Conservation (phyloP, 2,797 vertebrate species). For the Cheirogaleus major region DNA sequence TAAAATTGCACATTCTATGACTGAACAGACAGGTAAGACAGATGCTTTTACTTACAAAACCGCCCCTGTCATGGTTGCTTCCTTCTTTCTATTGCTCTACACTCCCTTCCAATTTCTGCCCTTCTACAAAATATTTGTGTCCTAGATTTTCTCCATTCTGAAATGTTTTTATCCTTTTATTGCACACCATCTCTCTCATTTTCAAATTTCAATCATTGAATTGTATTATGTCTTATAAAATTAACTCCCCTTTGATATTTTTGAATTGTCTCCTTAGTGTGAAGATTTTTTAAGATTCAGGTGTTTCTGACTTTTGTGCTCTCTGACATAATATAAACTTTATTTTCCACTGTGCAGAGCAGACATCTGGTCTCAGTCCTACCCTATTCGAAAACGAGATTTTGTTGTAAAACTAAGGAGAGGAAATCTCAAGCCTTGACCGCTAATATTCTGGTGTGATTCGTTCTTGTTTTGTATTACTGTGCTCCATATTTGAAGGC, state of each 20-base stretch:
- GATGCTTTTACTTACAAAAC: background rate
- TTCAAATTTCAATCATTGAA: constrained; percentile 15
- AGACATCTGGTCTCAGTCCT: background rate
- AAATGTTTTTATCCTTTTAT: background rate
- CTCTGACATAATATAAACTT: background rate
- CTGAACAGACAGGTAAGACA: constrained; percentile 51
- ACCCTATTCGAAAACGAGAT: background rate
- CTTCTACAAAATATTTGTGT: background rate
- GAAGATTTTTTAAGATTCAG: background rate
- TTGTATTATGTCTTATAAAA: background rate
- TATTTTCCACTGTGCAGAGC: background rate
- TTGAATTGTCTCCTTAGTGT: background rate
- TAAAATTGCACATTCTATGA: background rate
- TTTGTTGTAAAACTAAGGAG: background rate
- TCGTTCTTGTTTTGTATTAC: background rate
- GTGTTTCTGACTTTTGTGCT: background rate
- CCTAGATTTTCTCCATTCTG: background rate
- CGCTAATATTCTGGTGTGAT: background rate
- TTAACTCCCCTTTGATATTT: background rate
- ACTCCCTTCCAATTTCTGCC: background rate
- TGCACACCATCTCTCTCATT: background rate
- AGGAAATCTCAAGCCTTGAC: background rate
- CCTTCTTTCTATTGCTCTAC: background rate
- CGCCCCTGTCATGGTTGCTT: background rate
- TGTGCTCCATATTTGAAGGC: background rate